These are phyloP conservation scores for Coenobita brevimanus DNA, from an alignment of 1,140 invertebrate genomes.

Conservation along the genomic window DNA sequence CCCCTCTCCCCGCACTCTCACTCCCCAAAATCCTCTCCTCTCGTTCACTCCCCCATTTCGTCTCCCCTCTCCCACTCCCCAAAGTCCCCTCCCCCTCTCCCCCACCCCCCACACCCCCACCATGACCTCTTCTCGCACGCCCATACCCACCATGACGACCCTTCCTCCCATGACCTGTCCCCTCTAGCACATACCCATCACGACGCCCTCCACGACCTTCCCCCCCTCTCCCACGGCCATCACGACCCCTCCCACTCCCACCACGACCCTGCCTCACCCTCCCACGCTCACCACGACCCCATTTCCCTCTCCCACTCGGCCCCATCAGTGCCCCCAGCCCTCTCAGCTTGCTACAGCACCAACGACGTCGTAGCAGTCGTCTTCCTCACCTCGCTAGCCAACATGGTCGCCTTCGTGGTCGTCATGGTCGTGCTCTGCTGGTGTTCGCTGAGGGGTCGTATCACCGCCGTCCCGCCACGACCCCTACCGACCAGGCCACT, in stretches of 20 bases:
- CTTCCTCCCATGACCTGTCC: too few relatives aligned
- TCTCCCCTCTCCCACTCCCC: too few relatives aligned
- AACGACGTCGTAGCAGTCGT: constrained; percentile 52
- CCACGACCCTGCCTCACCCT: not conserved
- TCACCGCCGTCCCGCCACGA: not conserved
- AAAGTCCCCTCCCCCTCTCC: too few relatives aligned
- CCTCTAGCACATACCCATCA: too few relatives aligned
- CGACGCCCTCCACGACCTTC: not conserved
- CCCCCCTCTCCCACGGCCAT: too few relatives aligned
- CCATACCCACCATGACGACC: too few relatives aligned
- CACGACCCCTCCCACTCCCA: not conserved
- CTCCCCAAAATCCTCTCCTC: too few relatives aligned
- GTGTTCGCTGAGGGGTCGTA: constrained; percentile 38
- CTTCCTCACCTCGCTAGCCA: constrained; percentile 36
- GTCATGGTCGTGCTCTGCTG: constrained; percentile 45
- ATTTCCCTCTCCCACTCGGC: not conserved
- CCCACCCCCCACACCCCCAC: too few relatives aligned
- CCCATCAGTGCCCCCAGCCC: not conserved
- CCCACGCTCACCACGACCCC: not conserved
- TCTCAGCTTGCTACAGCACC: constrained; percentile 41
- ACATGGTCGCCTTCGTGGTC: constrained; percentile 49
- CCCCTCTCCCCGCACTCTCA: too few relatives aligned
- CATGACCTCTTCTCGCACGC: too few relatives aligned
- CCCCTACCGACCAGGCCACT: not conserved
- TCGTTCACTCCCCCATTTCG: too few relatives aligned